These are phyloP conservation scores for Heterotis niloticus DNA, from an alignment of 2,113 vertebrate species.

Conservation along the genomic window DNA sequence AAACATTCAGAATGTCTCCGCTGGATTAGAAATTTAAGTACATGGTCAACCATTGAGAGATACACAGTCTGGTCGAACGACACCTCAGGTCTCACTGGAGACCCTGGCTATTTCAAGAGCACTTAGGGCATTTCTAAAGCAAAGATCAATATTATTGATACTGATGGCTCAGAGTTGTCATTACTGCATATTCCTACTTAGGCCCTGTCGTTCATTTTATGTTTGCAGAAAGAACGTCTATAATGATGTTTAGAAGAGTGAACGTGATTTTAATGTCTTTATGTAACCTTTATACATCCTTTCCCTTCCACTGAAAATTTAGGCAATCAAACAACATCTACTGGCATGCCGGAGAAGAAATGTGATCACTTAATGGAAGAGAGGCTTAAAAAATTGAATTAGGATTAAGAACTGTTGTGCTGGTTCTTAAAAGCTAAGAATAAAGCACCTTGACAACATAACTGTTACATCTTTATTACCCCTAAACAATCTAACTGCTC, in stretches of 20 bases:
- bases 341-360: background rate
- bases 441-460: background rate
- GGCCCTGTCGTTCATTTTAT: background rate
- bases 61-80: background rate
- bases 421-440: background rate
- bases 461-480: background rate
- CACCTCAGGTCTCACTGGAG: background rate
- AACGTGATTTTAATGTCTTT: background rate
- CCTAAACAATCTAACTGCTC: background rate
- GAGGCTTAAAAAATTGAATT: background rate
- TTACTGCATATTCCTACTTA: background rate
- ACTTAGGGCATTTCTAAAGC: background rate
- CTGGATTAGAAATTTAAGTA: background rate
- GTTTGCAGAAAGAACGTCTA: background rate
- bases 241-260: background rate
- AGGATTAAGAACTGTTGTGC: background rate
- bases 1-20: too few species aligned
- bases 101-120: slow-evolving; percentile 7
- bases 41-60: too few species aligned
- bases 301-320: background rate
- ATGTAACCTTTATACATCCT: background rate
- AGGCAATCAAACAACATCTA: background rate
- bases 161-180: background rate
- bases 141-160: slow-evolving; percentile 1
- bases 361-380: background rate